These are phyloP conservation scores for Plemyria rubiginata DNA, from an alignment of 2,888 invertebrate species.

Conservation along the genomic window DNA sequence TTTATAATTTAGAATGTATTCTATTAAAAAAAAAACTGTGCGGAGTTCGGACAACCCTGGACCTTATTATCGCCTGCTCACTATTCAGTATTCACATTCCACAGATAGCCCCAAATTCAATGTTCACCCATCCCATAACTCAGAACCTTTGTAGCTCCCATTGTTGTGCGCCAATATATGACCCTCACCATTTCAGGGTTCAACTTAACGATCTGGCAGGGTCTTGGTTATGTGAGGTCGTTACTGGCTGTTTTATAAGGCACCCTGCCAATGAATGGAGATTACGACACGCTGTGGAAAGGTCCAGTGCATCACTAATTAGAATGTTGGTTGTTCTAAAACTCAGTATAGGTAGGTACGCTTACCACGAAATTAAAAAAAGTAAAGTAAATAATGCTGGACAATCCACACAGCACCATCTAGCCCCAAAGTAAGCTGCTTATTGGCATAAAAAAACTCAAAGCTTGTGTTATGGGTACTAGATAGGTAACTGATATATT, in stretches of 20 bases:
- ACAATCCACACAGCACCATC: no score
- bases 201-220: conserved; percentile 56
- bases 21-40: neutral
- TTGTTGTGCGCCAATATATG: conserved; percentile 43
- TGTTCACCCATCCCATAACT: conserved; percentile 38
- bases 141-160: conserved; percentile 39
- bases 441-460: no score
- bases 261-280: conserved; percentile 63
- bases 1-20: no score
- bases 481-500: no score
- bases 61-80: conserved; percentile 21
- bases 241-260: conserved; percentile 65
- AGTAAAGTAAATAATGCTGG: no score
- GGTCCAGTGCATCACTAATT: conserved; percentile 40
- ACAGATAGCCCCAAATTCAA: conserved; percentile 36
- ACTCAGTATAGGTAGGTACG: neutral
- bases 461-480: no score
- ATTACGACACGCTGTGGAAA: conserved; percentile 44
- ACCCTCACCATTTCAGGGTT: conserved; percentile 36
- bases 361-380: no score
- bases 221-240: conserved; percentile 54
- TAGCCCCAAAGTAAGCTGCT: no score
- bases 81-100: conserved; percentile 35
- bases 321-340: neutral
- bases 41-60: neutral